Conservation (phyloP, 1,140 invertebrate species). For the Orius insidiosus region DNA sequence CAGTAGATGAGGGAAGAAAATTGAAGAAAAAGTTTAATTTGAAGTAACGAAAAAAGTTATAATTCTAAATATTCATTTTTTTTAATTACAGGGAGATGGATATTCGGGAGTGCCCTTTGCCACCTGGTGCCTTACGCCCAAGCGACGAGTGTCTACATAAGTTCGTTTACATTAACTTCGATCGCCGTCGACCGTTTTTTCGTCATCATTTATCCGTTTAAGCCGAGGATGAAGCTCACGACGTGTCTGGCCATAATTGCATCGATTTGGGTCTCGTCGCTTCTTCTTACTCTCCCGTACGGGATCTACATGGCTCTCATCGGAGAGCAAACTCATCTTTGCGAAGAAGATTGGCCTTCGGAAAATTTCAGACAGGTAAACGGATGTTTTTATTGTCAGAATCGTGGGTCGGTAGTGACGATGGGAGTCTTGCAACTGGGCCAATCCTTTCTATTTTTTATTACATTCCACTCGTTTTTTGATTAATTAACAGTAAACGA, state of each 20-base stretch:
- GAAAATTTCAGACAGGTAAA: constrained; percentile 41
- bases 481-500: too few relatives aligned
- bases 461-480: too few relatives aligned
- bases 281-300: constrained; percentile 78
- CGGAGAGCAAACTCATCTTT: constrained; percentile 39
- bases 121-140: constrained; percentile 86
- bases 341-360: constrained; percentile 79
- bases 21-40: too few relatives aligned
- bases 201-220: constrained; percentile 92
- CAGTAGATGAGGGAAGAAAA: too few relatives aligned
- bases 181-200: constrained; percentile 94
- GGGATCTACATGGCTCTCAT: constrained; percentile 49
- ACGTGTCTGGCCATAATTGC: constrained; percentile 71
- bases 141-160: constrained; percentile 87
- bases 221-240: constrained; percentile 71
- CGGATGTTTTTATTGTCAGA: constrained; percentile 1
- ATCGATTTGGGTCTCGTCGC: constrained; percentile 75
- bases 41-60: too few relatives aligned
- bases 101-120: constrained; percentile 74
- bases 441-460: neutral
- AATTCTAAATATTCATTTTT: neutral
- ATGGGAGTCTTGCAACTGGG: neutral
- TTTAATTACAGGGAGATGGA: constrained; percentile 43
- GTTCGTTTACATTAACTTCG: constrained; percentile 84
- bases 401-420: neutral